Base-by-base conservation (phyloP, 1,140 invertebrate species). In the Coenobita brevimanus region DNA sequence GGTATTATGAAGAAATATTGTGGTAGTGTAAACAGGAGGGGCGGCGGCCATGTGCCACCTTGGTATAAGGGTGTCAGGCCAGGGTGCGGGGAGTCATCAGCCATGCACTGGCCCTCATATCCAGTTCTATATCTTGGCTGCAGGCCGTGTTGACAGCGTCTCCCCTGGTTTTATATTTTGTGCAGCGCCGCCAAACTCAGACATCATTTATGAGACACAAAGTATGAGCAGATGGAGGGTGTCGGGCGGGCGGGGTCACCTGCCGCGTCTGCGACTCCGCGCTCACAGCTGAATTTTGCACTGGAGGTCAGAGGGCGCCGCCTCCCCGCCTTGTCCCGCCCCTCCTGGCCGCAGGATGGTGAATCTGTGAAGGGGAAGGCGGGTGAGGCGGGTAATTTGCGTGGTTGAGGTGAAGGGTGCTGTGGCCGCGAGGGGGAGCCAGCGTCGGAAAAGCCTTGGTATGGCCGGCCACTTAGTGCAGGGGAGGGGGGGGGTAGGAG, bases 221-320 rank as follows among this genome's bases (percentile, higher is more conserved):
- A 78, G 46, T 78, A 78, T 78, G 33, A 57, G 15, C 13, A 41
- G 79, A 82, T 82, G 60, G 79, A 30, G 64, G 60, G 27, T 30
- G 24, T 46, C 60, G 2, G 54, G 78, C 67, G 6, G 54, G 46
- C 24, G 30, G 64, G 79, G 79, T 33, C 36, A 50, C 54, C 24
- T 17, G 10, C 57, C 21, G 27, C 17, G 30, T 30, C 60, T 46
- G 57, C 0, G 4, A 36, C 33, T 27, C 60, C 62, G 3, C 30
- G 46, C 38, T 82, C 79, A 69, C 64, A 36, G 21, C 79, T 82
- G 4, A 82, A 82, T 82, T 67, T 82, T 82, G 79, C 79, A 82
- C 79, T 27, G 57, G 79, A 67, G 79, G 62, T 67, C 79, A 82
- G 38, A 10, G 17, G 36, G 17, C 30, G 79, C 15, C 54, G 60